These are phyloP conservation scores for Deroplatys truncata DNA, from an alignment of 2,888 invertebrate species.

Conservation along the genomic window DNA sequence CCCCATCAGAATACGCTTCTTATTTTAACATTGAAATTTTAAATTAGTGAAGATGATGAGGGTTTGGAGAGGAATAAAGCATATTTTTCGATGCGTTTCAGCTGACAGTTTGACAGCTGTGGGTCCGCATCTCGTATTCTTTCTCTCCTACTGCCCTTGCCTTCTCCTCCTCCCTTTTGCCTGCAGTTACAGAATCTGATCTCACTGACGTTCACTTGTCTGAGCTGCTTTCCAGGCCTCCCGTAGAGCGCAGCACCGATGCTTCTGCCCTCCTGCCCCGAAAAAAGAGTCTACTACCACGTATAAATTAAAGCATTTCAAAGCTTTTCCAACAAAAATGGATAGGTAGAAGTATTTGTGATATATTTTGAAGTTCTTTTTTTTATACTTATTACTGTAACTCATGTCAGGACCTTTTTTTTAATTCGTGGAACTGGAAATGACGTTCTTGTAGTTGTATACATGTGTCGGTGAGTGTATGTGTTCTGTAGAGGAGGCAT, in stretches of 20 bases:
- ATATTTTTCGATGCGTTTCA: slow-evolving; percentile 15
- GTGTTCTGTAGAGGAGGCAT: neutral
- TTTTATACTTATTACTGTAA: slow-evolving; percentile 11
- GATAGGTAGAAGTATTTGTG: slow-evolving; percentile 16
- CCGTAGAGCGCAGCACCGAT: slow-evolving; percentile 13
- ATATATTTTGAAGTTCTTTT: slow-evolving; percentile 13
- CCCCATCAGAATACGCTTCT: neutral
- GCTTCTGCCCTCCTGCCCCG: neutral
- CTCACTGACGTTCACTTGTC: slow-evolving; percentile 16
- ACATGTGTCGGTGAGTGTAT: neutral
- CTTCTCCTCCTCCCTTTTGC: neutral
- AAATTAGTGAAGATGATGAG: slow-evolving; percentile 18
- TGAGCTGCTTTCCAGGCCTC: slow-evolving; percentile 7
- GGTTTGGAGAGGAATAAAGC: slow-evolving; percentile 16
- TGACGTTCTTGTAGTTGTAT: neutral
- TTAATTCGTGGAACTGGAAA: slow-evolving; percentile 2
- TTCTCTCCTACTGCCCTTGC: neutral
- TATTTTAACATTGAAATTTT: slow-evolving; percentile 18
- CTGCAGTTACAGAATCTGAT: slow-evolving; percentile 18
- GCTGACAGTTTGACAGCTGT: neutral
- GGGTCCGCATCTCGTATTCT: neutral
- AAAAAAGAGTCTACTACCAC: neutral
- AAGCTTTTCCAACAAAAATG: slow-evolving; percentile 18
- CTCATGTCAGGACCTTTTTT: slow-evolving; percentile 4
- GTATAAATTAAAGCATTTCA: slow-evolving; percentile 18